Evolutionary conservation across 1,140 invertebrate genomes (phyloP), one percentile per base, ranked within the genome.

Genomic region (Aphaenogaster ashmeadi): DNA sequence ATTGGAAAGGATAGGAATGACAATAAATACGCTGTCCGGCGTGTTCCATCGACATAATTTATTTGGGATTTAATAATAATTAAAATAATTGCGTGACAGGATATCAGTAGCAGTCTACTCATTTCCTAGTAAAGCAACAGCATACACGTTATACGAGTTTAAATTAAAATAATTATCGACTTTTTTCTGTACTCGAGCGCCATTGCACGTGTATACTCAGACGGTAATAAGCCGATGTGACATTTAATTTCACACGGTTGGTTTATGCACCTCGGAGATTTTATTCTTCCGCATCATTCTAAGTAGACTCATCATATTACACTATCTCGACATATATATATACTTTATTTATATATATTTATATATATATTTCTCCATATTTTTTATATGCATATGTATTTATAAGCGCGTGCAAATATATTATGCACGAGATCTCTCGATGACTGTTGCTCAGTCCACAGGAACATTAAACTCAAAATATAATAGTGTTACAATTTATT

Each of bases 371-470:
- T 60, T 89, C 8, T 64, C 11, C 56, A 71, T 62, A 58, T 77
- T 52, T 47, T 56, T 77, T 36, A 33, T 75, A 60, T 64, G 64
- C 64, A 84, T 81, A 89, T 74, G 50, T 27, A 69, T 79, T 86
- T 83, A 83, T 84, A 85, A 66, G 67, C 72, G 64, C 78, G 88
- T 78, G 85, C 81, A 92, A 88, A 81, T 88, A 90, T 92, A 92
- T 93, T 94, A 94, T 94, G 92, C 94, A 94, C 93, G 94, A 95
- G 94, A 94, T 94, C 93, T 94, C 90, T 93, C 88, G 81, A 81
- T 93, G 88, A 92, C 93, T 90, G 93, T 91, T 87, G 69, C 87
- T 91, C 91, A 94, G 93, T 92, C 90, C 64, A 91, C 92, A 95
- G 94, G 94, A 95, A 95, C 94, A 95, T 95, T 93, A 94, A 92